Base-by-base conservation (phyloP, 2,113 vertebrate genomes). In the Melierax canorus region DNA sequence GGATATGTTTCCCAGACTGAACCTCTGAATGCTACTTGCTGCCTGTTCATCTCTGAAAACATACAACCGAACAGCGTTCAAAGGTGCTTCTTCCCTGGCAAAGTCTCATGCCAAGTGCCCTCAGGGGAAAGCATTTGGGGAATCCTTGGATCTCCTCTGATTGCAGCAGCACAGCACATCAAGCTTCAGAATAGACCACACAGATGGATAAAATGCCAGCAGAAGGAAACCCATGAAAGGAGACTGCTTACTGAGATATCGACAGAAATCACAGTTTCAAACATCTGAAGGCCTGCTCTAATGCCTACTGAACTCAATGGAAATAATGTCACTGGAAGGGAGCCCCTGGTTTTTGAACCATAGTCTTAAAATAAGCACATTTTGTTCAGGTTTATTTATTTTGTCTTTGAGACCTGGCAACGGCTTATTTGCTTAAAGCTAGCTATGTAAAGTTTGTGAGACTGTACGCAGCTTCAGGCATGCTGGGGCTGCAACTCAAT, bases 91-190 rank as follows among this genome's bases (percentile, higher is more conserved):
- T 92, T 63, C 55, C 53, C 50, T 90, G 73, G 59, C 45, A 84
- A 92, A 32, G 26, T 36, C 63, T 80, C 32, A 43, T 87, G 88
- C 88, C 73, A 90, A 81, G 21, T 63, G 64, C 74, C 91, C 94
- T 90, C 24, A 26, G 68, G 82, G 73, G 59, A 84, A 87, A 84
- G 53, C 43, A 32, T 74, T 64, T 84, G 91, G 89, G 95, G 71
- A 92, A 95, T 94, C 92, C 94, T 84, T 94, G 93, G 68, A 84
- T 80, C 86, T 86, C 29, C 58, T 71, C 46, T 87, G 72, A 67
- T 55, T 72, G 43, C 50, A 62, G 43, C 21, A 91, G 68, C 72
- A 51, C 15, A 4, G 67, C 30, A 76, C 72, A 72, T 56, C n/a
- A 27, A 83, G 22, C 71, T 71, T 74, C 62, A 89, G 87, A 75